Conservation (phyloP, 2,113 vertebrate species). For the Pimephales promelas region DNA sequence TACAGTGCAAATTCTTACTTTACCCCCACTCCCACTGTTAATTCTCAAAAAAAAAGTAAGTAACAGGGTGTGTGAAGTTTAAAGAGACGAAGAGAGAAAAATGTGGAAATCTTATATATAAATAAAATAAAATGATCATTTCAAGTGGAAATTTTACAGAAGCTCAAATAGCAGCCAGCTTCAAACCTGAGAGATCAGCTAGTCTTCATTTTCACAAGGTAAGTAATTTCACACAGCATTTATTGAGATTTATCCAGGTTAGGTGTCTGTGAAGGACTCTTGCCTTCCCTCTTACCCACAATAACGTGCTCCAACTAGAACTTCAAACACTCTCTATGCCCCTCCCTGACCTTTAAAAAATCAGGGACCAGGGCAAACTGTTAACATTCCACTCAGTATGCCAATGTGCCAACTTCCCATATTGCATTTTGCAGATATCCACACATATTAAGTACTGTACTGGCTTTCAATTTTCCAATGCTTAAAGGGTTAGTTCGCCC, state of each 20-base stretch:
- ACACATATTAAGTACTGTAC: conserved; percentile 73
- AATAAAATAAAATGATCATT: not conserved
- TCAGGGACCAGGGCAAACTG: conserved; percentile 66
- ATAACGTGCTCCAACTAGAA: conserved; percentile 65
- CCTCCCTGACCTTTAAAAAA: conserved; percentile 63
- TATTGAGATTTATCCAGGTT: conserved; percentile 65
- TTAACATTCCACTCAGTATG: conserved; percentile 70
- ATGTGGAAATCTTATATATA: not conserved
- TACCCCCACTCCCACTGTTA: conserved; percentile 12
- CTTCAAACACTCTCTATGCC: conserved; percentile 66
- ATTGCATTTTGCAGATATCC: conserved; percentile 71
- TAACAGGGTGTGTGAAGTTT: not conserved
- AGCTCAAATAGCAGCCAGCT: conserved; percentile 6
- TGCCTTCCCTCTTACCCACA: conserved; percentile 67
- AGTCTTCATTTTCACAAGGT: conserved; percentile 37
- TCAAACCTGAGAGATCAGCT: conserved; percentile 20
- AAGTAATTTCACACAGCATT: conserved; percentile 50
- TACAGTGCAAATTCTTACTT: conserved; percentile 33
- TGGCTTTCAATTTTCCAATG: conserved; percentile 73
- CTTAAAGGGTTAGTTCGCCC: too few species aligned
- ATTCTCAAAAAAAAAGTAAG: conserved; percentile 22
- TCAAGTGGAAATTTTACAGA: not conserved
- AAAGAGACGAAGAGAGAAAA: not conserved
- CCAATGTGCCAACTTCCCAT: conserved; percentile 60
- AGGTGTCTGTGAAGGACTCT: conserved; percentile 65